Percentiles rank a stretch among this genome's conserved stretches.
Conservation (phyloP, 2,113 vertebrate species). For the Halcyon malimbica region DNA sequence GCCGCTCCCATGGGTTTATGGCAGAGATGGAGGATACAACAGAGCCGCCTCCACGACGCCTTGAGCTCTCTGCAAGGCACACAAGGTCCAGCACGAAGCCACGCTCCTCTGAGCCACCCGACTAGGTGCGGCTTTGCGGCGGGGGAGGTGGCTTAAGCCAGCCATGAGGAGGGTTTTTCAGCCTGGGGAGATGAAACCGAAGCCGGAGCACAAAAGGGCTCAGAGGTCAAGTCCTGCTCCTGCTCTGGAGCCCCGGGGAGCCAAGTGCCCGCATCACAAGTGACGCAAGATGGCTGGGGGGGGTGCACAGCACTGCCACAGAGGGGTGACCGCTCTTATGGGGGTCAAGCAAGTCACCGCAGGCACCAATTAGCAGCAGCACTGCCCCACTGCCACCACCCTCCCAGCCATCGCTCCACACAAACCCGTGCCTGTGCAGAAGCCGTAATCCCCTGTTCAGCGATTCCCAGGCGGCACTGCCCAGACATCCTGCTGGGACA, state of each 20-base stretch:
- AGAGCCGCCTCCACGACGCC: background rate
- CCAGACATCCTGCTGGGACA: background rate
- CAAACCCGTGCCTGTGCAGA: background rate
- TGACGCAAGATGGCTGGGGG: background rate
- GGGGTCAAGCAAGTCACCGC: background rate
- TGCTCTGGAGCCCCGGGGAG: background rate
- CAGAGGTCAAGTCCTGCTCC: background rate
- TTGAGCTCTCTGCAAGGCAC: background rate
- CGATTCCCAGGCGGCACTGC: background rate
- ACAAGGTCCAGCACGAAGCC: background rate
- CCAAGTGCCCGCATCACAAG: background rate
- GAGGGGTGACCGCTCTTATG: background rate
- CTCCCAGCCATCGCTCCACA: rapidly evolving
- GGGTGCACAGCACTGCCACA: rapidly evolving
- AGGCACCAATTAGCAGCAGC: background rate
- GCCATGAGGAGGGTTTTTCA: background rate
- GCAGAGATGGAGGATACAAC: rapidly evolving
- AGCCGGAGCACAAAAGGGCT: background rate
- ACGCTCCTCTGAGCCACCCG: rapidly evolving
- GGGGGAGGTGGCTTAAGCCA: background rate
- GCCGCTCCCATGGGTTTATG: background rate
- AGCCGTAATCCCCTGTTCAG: background rate
- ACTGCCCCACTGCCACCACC: background rate
- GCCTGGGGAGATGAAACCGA: background rate
- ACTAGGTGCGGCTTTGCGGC: background rate